Base-by-base conservation (phyloP, 2,888 invertebrate species). In the Synergus umbraculus region DNA sequence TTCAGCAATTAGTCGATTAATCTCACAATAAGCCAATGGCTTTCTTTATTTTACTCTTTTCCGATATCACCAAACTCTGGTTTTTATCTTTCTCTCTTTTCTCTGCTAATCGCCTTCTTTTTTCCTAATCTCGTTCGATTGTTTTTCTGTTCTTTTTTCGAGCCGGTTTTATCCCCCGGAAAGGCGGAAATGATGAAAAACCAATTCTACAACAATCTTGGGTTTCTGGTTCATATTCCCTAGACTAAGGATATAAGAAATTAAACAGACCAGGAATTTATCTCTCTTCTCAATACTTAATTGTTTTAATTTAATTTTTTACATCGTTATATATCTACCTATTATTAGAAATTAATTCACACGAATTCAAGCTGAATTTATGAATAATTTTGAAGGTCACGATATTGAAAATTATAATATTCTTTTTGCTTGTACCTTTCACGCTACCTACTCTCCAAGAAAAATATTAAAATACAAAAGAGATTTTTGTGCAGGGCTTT, bases 71-170 rank as follows among this genome's bases (percentile, higher is more conserved):
- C n/a, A 9, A 9, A n/a, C 54, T 54, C n/a, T 54, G n/a, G 9
- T 54, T n/a, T 54, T 18, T 54, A n/a, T 0, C 0, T 9, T 54
- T 54, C n/a, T 15, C 54, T 54, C n/a, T 54, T 54, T 54, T 54
- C 9, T 13, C 54, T 54, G 54, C n/a, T 54, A 54, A 54, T n/a
- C n/a, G 54, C 54, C 41, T 66, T n/a, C 29, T 69, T 69, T 67
- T 49, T 69, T 69, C 29, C 29, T 69, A 49, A 49, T 69, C 49
- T 69, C 49, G 15, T 69, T 69, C 46, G 22, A 69, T 69, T 69
- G 46, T 69, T 69, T 69, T 49, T 29, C 69, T 69, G 13, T 29
- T 69, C 49, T 13, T 69, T 69, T 49, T 13, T 46, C 22, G 15
- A 69, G 46, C n/a, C 49, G 69, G 46, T 22, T 69, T 69, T 69